A percentile compares a stretch with the other conserved stretches of the same genome.
Conservation (phyloP, 2,888 invertebrate genomes). For the Caenorhabditis imperialis region DNA sequence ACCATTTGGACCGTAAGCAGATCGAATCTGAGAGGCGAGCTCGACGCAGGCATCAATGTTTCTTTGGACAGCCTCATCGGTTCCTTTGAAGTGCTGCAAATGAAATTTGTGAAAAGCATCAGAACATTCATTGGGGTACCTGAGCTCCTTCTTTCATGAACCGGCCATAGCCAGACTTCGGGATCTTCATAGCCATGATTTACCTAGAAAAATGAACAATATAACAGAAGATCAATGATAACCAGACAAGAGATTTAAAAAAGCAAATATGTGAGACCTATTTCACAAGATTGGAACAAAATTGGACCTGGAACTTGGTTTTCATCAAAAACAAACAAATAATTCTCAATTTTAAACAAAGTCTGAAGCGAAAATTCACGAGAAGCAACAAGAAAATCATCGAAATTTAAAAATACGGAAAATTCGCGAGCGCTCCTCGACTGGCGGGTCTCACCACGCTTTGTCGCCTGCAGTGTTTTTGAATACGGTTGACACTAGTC, state of each 20-base stretch:
- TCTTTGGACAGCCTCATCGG: constrained; percentile 95
- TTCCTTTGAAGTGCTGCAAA: constrained; percentile 86
- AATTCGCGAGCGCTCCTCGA: constrained; percentile 33
- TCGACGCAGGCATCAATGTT: constrained; percentile 97
- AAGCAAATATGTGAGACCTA: no score
- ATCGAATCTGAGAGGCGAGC: constrained; percentile 91
- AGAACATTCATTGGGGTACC: constrained; percentile 46
- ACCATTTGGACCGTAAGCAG: constrained; percentile 97
- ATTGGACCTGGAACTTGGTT: no score
- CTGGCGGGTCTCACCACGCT: constrained; percentile 39
- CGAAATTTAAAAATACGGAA: constrained; percentile 41
- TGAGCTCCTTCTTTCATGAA: constrained; percentile 78
- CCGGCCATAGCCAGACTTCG: constrained; percentile 76
- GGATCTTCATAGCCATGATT: constrained; percentile 75
- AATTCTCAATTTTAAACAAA: no score
- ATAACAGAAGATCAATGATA: background rate
- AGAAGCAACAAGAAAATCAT: background rate
- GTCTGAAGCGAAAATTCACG: background rate
- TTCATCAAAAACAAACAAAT: no score
- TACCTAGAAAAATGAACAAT: constrained; percentile 30
- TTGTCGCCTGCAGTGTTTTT: background rate
- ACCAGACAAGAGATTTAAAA: no score
- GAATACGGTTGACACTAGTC: constrained; percentile 5
- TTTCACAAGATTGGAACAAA: no score
- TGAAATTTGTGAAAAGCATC: background rate